These are phyloP conservation scores for Thera obeliscata DNA, from an alignment of 2,888 invertebrate genomes.

Conservation along the genomic window DNA sequence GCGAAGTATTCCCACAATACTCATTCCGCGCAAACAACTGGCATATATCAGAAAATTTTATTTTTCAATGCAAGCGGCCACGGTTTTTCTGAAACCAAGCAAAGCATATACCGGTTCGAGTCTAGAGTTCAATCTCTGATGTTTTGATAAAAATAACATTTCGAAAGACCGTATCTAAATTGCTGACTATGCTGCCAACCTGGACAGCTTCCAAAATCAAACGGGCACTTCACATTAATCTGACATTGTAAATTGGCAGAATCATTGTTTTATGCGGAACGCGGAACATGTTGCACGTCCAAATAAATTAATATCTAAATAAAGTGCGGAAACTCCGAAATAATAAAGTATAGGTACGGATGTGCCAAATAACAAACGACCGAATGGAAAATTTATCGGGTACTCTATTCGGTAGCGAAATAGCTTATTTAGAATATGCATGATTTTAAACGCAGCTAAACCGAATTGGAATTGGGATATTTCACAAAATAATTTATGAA, in stretches of 20 bases:
- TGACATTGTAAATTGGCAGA: conserved; percentile 59
- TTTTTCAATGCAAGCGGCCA: conserved; percentile 29
- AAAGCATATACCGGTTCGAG: conserved; percentile 38
- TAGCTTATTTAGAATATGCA: conserved; percentile 44
- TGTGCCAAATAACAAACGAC: conserved; percentile 36
- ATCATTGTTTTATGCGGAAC: conserved; percentile 59
- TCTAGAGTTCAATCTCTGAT: conserved; percentile 51
- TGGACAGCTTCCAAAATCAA: conserved; percentile 65
- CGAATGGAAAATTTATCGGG: conserved; percentile 41
- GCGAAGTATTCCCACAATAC: conserved; percentile 14
- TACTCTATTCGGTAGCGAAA: conserved; percentile 37
- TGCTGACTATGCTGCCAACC: conserved; percentile 64
- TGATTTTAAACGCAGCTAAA: conserved; percentile 35
- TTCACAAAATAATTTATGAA: conserved; percentile 29
- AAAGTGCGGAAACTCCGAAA: background rate
- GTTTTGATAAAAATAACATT: conserved; percentile 56
- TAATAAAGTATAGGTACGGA: conserved; percentile 5
- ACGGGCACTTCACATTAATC: conserved; percentile 58
- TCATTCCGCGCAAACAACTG: conserved; percentile 19
- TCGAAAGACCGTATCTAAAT: conserved; percentile 56
- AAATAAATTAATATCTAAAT: background rate
- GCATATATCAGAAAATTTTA: conserved; percentile 31
- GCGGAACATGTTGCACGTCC: background rate
- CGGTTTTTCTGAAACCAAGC: conserved; percentile 25
- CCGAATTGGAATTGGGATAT: conserved; percentile 35